Evolutionary conservation across 2,113 vertebrate species (phyloP), one percentile per base, ranked within the genome.

Genomic region (Erythrocercus mccallii): DNA sequence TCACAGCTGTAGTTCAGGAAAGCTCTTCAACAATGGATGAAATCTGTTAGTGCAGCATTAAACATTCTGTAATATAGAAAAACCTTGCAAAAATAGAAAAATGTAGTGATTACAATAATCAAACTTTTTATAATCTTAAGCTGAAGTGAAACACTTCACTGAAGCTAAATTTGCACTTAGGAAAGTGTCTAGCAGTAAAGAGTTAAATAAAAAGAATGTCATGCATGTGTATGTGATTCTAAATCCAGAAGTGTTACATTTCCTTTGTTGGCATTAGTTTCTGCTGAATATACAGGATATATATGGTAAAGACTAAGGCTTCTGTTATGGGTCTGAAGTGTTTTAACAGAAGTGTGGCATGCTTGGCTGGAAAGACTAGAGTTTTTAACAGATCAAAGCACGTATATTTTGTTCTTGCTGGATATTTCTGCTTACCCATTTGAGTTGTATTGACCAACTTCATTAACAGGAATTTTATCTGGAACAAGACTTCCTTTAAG

Each of bases 301-400:
- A 95, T 94, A 95, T 90, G 95, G 85, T 93, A 93, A 96, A 77
- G 90, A 78, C 87, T 95, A 96, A 94, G 82, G 35, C 60, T 62
- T 80, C 85, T 93, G 81, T 92, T 94, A 88, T 5, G 89, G 68
- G 62, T 68, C 82, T 82, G 72, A 92, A 96, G 76, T 94, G 64
- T 96, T 91, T 97, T 97, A 95, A 96, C 94, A 96, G 83, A 72
- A 94, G 69, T 80, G 94, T 93, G 96, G 95, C 95, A 97, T 97
- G 98, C 77, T 66, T 86, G 53, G 58, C 74, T 88, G 85, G 80
- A 94, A 90, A 92, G 85, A 28, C 30, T 87, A 61, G 42, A 82
- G 51, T 15, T 54, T 92, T 95, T 90, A 91, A 69, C 45, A 87
- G 45, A 58, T 85, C 50, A 77, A 87, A 90, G 42, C 10, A 35